A percentile compares a stretch with the other conserved stretches of the same genome.
Evolutionary conservation across 2,113 vertebrate species (phyloP).

Genomic region (Panthera uncia): DNA sequence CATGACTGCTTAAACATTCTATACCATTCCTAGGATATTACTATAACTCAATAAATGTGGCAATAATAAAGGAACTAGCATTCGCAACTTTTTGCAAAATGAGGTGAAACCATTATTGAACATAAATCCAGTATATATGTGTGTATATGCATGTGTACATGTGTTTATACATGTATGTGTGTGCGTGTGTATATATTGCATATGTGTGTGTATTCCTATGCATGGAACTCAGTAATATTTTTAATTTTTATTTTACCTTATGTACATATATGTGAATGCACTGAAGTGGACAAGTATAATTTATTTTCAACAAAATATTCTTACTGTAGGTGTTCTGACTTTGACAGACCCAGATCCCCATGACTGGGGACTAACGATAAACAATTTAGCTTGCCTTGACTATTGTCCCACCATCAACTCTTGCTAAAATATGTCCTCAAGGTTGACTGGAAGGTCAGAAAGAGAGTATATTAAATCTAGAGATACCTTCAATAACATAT

Average conservation of each 20-base stretch:
- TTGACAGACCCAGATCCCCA: background rate
- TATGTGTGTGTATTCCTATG: background rate
- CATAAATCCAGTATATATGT: background rate
- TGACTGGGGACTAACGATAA: background rate
- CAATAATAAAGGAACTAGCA: conserved; percentile 53
- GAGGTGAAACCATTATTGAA: background rate
- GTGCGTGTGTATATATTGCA: background rate
- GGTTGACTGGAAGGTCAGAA: background rate
- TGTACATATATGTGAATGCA: background rate
- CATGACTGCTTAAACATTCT: conserved; percentile 56
- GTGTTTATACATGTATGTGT: too few species aligned
- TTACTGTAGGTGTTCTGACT: background rate
- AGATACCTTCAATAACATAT: background rate
- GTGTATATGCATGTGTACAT: background rate
- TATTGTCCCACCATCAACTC: background rate
- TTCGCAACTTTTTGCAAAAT: background rate
- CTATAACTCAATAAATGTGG: conserved; percentile 45
- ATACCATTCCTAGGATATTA: conserved; percentile 16
- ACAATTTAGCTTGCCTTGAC: background rate
- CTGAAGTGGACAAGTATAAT: background rate
- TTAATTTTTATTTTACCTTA: conserved; percentile 3
- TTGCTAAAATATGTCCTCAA: background rate
- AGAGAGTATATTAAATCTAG: background rate
- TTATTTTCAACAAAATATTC: conserved; percentile 13
- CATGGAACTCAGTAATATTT: background rate